Evolutionary conservation across 1,140 invertebrate genomes (phyloP).

Genomic region (Cyphomyrmex costatus): DNA sequence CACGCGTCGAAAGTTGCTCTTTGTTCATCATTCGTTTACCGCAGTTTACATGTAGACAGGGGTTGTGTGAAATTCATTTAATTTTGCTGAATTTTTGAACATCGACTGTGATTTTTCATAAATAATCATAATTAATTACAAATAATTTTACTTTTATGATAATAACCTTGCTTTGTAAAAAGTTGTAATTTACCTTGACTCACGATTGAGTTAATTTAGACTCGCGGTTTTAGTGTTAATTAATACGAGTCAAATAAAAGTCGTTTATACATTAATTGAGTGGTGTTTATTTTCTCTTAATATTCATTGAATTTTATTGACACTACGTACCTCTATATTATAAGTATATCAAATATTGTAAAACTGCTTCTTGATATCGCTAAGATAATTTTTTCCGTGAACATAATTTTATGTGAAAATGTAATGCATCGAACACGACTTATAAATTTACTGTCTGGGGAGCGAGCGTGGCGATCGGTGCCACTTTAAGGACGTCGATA

Average conservation of each 20-base stretch:
- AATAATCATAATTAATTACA: no score
- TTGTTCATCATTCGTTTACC: background rate
- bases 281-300: no score
- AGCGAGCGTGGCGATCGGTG: conserved; percentile 25
- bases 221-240: no score
- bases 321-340: no score
- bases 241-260: no score
- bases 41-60: background rate
- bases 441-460: background rate
- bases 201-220: no score
- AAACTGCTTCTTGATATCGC: background rate
- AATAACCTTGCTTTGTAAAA: no score
- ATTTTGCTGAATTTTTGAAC: background rate
- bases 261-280: no score
- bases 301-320: no score
- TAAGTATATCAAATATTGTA: background rate
- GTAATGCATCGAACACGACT: background rate
- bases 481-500: conserved; percentile 44
- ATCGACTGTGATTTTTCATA: background rate
- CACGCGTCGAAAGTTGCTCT: conserved; percentile 34
- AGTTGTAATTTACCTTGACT: no score
- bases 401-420: background rate
- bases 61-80: background rate
- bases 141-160: no score
- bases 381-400: background rate